Conservation (phyloP, 2,888 invertebrate species). For the Mesorhabditis sp. region DNA sequence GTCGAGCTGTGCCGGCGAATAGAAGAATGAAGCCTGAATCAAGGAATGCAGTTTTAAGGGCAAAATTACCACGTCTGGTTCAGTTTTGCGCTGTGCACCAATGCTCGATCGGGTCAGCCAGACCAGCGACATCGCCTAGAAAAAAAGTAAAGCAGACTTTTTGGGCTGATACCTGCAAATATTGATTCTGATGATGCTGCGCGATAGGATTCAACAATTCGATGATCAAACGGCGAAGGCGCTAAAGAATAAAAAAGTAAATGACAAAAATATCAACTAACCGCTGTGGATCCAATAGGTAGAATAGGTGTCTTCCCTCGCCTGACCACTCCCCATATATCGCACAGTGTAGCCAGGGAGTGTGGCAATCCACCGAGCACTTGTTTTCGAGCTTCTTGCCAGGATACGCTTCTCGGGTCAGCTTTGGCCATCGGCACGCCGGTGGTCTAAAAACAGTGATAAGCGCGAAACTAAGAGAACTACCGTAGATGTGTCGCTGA, state of each 20-base stretch:
- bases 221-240: constrained; percentile 75
- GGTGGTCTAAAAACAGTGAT: constrained; percentile 12
- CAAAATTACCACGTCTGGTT: constrained; percentile 27
- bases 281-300: constrained; percentile 44
- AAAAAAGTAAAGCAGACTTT: constrained; percentile 65
- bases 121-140: constrained; percentile 78
- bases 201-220: constrained; percentile 81
- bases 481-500: constrained; percentile 10
- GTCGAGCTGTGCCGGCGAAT: constrained; percentile 66
- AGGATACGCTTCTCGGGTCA: constrained; percentile 27
- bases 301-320: constrained; percentile 52
- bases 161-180: not conserved
- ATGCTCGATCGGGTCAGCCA: constrained; percentile 68
- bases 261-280: constrained; percentile 10
- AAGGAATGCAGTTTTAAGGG: not conserved
- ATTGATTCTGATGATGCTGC: constrained; percentile 70
- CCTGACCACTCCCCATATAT: constrained; percentile 73
- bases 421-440: constrained; percentile 14
- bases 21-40: constrained; percentile 47
- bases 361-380: constrained; percentile 77
- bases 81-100: constrained; percentile 13
- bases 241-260: constrained; percentile 59
- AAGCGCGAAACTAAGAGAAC: not conserved
- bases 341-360: constrained; percentile 75
- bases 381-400: constrained; percentile 68